Conservation (phyloP, 2,888 invertebrate species). For the Coenonympha arcania region DNA sequence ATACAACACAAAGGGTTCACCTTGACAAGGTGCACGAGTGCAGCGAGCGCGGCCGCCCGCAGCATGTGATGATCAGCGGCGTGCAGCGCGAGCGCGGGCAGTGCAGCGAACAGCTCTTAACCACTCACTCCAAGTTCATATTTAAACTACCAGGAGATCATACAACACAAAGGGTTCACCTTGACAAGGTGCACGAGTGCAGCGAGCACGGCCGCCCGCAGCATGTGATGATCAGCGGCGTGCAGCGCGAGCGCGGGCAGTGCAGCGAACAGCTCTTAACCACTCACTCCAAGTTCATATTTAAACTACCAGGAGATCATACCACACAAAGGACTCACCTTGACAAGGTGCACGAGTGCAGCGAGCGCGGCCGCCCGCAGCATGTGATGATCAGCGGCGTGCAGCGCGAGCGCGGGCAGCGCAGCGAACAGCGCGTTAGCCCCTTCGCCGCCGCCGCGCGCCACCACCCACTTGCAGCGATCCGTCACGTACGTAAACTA, state of each 20-base stretch:
- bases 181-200: constrained; percentile 66
- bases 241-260: constrained; percentile 92
- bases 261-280: constrained; percentile 62
- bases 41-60: constrained; percentile 80
- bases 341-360: constrained; percentile 66
- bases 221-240: constrained; percentile 81
- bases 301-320: not conserved
- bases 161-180: constrained; percentile 47
- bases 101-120: constrained; percentile 65
- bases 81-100: constrained; percentile 91
- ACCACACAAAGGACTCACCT: constrained; percentile 47
- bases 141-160: not conserved
- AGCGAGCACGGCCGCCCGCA: constrained; percentile 79
- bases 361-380: constrained; percentile 91
- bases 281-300: not conserved
- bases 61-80: constrained; percentile 80
- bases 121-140: not conserved
- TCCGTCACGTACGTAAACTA: not conserved
- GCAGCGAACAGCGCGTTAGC: constrained; percentile 60
- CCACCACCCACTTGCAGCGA: not conserved
- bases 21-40: constrained; percentile 61
- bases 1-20: constrained; percentile 42
- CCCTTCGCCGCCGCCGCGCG: constrained; percentile 33
- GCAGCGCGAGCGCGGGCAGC: constrained; percentile 90
- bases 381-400: constrained; percentile 90